Percentiles rank a stretch among this genome's conserved stretches.
Evolutionary conservation across 2,797 vertebrate species (phyloP).

Genomic region (Cossypha niveicapilla): DNA sequence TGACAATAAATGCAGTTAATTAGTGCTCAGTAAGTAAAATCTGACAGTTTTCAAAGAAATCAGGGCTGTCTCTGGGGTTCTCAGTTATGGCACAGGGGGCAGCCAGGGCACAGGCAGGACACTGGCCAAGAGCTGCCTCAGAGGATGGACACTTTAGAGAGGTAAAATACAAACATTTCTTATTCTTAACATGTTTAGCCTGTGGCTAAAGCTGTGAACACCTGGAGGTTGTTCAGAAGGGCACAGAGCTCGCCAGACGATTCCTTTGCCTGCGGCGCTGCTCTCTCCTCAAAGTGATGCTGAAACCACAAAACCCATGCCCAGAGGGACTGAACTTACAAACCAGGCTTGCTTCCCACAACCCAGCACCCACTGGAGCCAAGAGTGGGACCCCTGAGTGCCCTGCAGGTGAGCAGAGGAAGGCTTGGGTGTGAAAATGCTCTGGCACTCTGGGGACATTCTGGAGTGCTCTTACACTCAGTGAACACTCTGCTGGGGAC

Average conservation of each 20-base stretch:
- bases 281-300: neutral
- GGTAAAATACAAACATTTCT: neutral
- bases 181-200: neutral
- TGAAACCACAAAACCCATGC: neutral
- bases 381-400: fast-evolving
- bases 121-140: neutral
- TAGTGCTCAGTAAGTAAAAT: neutral
- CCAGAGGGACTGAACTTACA: neutral
- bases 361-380: fast-evolving
- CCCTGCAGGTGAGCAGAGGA: fast-evolving
- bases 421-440: neutral
- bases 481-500: too few relatives aligned
- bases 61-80: neutral
- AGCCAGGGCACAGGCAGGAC: fast-evolving
- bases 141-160: neutral
- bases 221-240: neutral
- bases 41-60: neutral
- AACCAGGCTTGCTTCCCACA: neutral
- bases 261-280: neutral
- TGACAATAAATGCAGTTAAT: neutral
- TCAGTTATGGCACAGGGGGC: fast-evolving
- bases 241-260: fast-evolving
- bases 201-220: neutral
- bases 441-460: too few relatives aligned
- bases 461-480: too few relatives aligned